Percentiles rank a stretch among this genome's conserved stretches.
phyloP scores from a whole-genome alignment of 2,888 invertebrate genomes.

The Aspidapion aeneum region DNA sequence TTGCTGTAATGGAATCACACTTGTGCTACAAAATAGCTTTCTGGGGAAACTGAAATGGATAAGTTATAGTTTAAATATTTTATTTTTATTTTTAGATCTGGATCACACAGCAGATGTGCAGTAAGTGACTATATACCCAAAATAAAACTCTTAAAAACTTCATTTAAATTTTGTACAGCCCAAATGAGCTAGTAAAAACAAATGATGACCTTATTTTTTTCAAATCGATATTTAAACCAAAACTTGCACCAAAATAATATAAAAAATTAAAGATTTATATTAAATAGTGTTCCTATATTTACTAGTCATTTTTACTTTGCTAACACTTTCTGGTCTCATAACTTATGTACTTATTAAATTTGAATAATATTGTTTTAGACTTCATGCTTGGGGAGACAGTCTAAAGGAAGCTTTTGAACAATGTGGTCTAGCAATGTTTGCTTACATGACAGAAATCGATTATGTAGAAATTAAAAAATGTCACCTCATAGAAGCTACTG shows the following conservation, averaged over 20 bases:
- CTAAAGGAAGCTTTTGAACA: conserved; percentile 92
- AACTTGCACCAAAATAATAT: not conserved
- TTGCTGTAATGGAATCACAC: too few relatives aligned
- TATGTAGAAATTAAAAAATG: conserved; percentile 77
- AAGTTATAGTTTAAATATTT: conserved; percentile 14
- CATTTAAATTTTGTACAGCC: not conserved
- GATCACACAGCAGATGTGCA: conserved; percentile 99
- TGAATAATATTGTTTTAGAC: conserved; percentile 52
- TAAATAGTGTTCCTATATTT: too few relatives aligned
- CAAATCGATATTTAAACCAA: too few relatives aligned
- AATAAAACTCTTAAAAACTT: not conserved
- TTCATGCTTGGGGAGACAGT: conserved; percentile 90
- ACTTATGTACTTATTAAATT: not conserved
- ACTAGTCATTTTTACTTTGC: too few relatives aligned
- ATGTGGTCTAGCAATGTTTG: conserved; percentile 94
- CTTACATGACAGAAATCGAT: conserved; percentile 92
- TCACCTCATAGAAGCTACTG: conserved; percentile 81
- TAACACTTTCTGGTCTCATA: too few relatives aligned
- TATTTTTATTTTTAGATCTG: conserved; percentile 64
- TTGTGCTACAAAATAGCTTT: too few relatives aligned
- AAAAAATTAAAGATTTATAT: not conserved
- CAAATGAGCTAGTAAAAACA: not conserved
- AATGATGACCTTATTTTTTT: not conserved
- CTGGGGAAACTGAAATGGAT: not conserved
- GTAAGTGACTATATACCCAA: conserved; percentile 58